Conservation (phyloP, 2,888 invertebrate genomes). For the Diploptera punctata region DNA sequence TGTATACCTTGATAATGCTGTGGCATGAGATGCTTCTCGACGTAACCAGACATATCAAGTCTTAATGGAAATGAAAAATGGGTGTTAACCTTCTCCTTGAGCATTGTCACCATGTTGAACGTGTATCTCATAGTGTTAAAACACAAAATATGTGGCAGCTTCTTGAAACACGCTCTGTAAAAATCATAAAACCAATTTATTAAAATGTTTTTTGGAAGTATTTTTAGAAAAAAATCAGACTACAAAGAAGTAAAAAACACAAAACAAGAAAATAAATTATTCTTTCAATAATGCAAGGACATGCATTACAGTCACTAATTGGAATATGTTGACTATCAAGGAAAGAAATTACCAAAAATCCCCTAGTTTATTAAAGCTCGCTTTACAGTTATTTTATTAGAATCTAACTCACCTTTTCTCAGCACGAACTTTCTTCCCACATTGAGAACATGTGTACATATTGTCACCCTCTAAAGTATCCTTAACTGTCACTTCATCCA, state of each 20-base stretch:
- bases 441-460: slow-evolving; percentile 97
- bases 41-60: slow-evolving; percentile 93
- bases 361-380: no score
- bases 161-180: slow-evolving; percentile 85
- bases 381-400: no score
- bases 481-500: slow-evolving; percentile 97
- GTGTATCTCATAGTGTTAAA: slow-evolving; percentile 98
- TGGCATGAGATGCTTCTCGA: slow-evolving; percentile 92
- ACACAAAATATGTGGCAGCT: slow-evolving; percentile 89
- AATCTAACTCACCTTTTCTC: slow-evolving; percentile 75
- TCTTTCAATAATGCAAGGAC: no score
- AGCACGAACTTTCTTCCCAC: slow-evolving; percentile 93
- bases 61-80: slow-evolving; percentile 95
- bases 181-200: no score
- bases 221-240: no score
- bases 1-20: slow-evolving; percentile 84
- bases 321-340: no score
- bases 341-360: no score
- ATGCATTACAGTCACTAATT: no score
- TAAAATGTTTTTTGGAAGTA: no score
- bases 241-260: no score
- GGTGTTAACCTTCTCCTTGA: slow-evolving; percentile 96
- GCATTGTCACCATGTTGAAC: slow-evolving; percentile 97
- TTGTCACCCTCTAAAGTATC: slow-evolving; percentile 97
- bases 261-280: no score